Evolutionary conservation across 2,797 vertebrate species (phyloP).

Genomic region (Aplochiton taeniatus): DNA sequence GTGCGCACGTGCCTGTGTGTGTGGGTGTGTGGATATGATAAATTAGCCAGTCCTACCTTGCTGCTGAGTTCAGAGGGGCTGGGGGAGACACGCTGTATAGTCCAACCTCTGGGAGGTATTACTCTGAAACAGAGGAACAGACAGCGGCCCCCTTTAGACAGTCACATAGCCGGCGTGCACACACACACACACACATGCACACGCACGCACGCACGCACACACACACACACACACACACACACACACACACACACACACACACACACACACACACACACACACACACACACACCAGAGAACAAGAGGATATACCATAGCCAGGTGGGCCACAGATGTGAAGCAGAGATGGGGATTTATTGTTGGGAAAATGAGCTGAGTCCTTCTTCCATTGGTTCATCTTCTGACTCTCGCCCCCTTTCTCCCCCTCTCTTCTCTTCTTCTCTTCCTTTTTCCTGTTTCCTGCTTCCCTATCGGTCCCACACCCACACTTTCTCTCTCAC

Average conservation of each 20-base stretch:
- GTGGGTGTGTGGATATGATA: too few relatives aligned
- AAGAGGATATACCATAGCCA: conserved; percentile 49
- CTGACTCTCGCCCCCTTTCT: conserved; percentile 1
- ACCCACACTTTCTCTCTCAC: conserved; percentile 40
- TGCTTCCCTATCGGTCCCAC: conserved; percentile 27
- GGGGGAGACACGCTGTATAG: too few relatives aligned
- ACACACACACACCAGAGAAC: conserved; percentile 15
- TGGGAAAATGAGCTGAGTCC: conserved; percentile 42
- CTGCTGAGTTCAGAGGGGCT: too few relatives aligned
- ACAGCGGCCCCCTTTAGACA: too few relatives aligned
- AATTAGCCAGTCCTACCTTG: too few relatives aligned
- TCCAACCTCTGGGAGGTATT: too few relatives aligned
- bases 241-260: conserved; percentile 12
- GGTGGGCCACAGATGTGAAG: conserved; percentile 58
- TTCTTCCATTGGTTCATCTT: conserved; percentile 43
- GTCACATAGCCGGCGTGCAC: background rate
- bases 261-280: conserved; percentile 18
- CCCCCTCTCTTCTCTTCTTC: conserved; percentile 8
- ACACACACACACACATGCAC: background rate
- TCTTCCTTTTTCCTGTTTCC: conserved; percentile 10
- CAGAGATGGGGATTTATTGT: conserved; percentile 57
- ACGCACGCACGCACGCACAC: background rate
- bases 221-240: background rate
- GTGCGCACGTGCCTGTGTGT: too few relatives aligned
- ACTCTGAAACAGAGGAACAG: too few relatives aligned